A percentile compares a stretch with the other conserved stretches of the same genome.
phyloP scores from a whole-genome alignment of 2,113 vertebrate genomes.

The Rhizomys pruinosus region DNA sequence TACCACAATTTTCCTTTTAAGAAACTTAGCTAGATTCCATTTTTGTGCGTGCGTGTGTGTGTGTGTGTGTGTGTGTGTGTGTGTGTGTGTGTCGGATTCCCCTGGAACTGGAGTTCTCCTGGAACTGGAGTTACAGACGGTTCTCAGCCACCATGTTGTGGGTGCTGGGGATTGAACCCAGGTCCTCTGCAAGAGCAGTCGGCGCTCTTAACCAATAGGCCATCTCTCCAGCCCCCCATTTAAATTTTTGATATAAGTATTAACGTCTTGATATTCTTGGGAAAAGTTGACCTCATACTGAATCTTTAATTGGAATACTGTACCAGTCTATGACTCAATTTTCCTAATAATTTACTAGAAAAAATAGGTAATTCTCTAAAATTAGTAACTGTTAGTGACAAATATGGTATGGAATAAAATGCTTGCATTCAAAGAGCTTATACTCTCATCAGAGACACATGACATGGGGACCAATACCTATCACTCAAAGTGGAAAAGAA shows the following conservation, averaged over 20 bases:
- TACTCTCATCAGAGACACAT: background rate
- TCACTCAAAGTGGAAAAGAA: background rate
- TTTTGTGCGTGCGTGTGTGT: no score
- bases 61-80: no score
- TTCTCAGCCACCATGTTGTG: no score
- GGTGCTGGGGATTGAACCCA: no score
- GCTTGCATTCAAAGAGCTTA: background rate
- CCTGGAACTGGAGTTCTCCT: no score
- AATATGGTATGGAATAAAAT: background rate
- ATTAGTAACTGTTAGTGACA: background rate
- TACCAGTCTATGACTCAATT: background rate
- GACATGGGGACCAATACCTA: background rate
- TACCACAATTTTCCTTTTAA: background rate
- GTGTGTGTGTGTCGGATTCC: no score
- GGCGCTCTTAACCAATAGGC: no score
- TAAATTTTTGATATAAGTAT: background rate
- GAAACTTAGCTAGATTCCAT: background rate
- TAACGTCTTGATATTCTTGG: conserved; percentile 34
- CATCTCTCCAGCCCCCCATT: no score
- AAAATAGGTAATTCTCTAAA: background rate
- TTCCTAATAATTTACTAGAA: background rate
- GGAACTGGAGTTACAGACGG: no score
- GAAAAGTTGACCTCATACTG: conserved; percentile 2
- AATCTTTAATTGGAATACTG: background rate
- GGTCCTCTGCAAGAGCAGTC: no score